Conservation (phyloP, 1,140 invertebrate species). For the Drosophila oshimai region DNA sequence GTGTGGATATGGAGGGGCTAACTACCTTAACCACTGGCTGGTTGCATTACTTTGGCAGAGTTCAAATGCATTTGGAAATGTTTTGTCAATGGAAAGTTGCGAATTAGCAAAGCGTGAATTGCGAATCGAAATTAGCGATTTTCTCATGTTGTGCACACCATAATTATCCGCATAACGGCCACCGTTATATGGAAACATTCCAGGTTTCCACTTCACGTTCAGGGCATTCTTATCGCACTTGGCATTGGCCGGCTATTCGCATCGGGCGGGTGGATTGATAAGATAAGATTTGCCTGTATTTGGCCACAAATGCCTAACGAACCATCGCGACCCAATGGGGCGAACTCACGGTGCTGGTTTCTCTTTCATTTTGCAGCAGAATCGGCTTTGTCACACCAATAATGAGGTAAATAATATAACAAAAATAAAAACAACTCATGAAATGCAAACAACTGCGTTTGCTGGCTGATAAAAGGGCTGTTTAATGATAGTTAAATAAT, state of each 20-base stretch:
- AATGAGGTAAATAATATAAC: neutral
- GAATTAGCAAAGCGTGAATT: slow-evolving; percentile 74
- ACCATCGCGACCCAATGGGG: slow-evolving; percentile 12
- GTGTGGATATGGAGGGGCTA: slow-evolving; percentile 1
- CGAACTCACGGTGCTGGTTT: slow-evolving; percentile 4
- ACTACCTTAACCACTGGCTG: slow-evolving; percentile 18
- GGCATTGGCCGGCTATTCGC: slow-evolving; percentile 31
- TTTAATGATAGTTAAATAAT: slow-evolving; percentile 21
- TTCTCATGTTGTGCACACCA: slow-evolving; percentile 29
- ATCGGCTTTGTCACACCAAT: neutral
- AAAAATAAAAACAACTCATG: neutral
- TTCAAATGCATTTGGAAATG: slow-evolving; percentile 64
- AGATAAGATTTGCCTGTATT: slow-evolving; percentile 20
- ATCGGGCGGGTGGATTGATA: slow-evolving; percentile 27
- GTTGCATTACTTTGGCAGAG: slow-evolving; percentile 33
- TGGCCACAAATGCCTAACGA: neutral
- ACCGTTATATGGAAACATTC: slow-evolving; percentile 17
- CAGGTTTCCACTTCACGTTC: slow-evolving; percentile 1
- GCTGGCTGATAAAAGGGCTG: slow-evolving; percentile 7
- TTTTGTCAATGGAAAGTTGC: slow-evolving; percentile 76
- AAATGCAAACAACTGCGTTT: slow-evolving; percentile 17
- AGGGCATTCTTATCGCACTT: slow-evolving; percentile 37
- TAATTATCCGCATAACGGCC: slow-evolving; percentile 48
- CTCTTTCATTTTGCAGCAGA: slow-evolving; percentile 15
- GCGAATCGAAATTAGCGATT: slow-evolving; percentile 61